Conservation (phyloP, 2,797 vertebrate species). For the Trachurus trachurus region DNA sequence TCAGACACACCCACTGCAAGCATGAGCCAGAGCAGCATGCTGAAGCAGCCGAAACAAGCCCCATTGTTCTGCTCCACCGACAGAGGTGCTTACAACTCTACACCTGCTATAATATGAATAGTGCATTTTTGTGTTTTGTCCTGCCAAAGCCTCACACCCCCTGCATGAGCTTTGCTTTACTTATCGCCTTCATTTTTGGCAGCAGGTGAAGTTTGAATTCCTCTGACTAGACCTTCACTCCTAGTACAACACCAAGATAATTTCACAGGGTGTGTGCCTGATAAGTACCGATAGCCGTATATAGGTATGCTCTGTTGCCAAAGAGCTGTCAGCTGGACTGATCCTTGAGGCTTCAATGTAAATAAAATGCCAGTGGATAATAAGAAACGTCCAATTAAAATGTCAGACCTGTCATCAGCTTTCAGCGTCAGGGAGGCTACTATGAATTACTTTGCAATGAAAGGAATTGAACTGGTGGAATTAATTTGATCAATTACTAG, state of each 20-base stretch:
- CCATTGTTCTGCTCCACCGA: conserved; percentile 3
- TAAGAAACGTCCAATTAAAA: neutral
- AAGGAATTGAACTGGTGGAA: too few species aligned
- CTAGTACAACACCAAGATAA: neutral
- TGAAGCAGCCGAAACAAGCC: conserved; percentile 16
- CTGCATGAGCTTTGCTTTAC: neutral
- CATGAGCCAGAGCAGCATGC: conserved; percentile 70
- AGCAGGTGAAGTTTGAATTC: conserved; percentile 47
- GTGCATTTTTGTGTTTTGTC: neutral
- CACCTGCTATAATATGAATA: neutral
- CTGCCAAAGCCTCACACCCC: neutral
- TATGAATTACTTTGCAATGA: too few species aligned
- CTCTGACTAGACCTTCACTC: conserved; percentile 55
- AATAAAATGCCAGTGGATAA: neutral
- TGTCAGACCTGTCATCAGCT: too few species aligned
- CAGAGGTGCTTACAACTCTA: conserved; percentile 3
- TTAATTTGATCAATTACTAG: too few species aligned
- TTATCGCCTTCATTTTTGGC: conserved; percentile 27
- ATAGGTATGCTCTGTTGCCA: neutral
- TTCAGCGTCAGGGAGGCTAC: too few species aligned
- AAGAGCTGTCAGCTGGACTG: neutral
- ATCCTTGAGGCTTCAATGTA: neutral
- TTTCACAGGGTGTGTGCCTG: conserved; percentile 48
- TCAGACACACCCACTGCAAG: conserved; percentile 76
- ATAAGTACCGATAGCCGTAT: conserved; percentile 29